Conservation (phyloP, 2,797 vertebrate species). For the Epinephelus coioides region DNA sequence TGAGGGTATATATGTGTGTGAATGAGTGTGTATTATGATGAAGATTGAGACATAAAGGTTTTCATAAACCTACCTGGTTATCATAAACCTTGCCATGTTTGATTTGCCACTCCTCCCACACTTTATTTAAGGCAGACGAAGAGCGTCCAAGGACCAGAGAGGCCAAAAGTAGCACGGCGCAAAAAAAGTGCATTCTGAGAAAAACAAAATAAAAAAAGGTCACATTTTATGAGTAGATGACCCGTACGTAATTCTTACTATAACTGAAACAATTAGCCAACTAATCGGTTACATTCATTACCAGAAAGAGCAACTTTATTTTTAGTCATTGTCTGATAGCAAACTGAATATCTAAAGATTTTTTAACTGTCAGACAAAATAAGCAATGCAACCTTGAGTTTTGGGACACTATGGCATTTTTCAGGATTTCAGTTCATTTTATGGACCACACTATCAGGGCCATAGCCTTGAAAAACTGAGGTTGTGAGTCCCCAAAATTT, state of each 20-base stretch:
- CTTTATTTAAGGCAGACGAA: constrained; percentile 23
- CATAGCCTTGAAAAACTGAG: no score
- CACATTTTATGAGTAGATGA: background rate
- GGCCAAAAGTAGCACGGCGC: constrained; percentile 17
- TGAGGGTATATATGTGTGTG: background rate
- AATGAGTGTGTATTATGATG: background rate
- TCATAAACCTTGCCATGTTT: constrained; percentile 65
- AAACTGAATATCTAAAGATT: background rate
- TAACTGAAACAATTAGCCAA: background rate
- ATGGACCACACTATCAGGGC: no score
- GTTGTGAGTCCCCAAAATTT: no score
- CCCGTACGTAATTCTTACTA: no score
- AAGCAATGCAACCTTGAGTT: no score
- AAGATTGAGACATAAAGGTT: background rate
- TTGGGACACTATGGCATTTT: no score
- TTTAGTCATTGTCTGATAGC: background rate
- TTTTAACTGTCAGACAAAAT: background rate
- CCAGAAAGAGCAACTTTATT: background rate
- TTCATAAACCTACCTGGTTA: constrained; percentile 61
- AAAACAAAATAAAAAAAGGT: background rate
- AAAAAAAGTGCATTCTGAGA: constrained; percentile 62
- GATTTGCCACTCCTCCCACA: constrained; percentile 77
- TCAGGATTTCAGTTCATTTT: no score
- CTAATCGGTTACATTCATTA: no score
- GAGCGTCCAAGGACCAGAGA: constrained; percentile 8